Evolutionary conservation across 2,113 vertebrate species (phyloP), one percentile per base, ranked within the genome.

Genomic region (Caloenas nicobarica): DNA sequence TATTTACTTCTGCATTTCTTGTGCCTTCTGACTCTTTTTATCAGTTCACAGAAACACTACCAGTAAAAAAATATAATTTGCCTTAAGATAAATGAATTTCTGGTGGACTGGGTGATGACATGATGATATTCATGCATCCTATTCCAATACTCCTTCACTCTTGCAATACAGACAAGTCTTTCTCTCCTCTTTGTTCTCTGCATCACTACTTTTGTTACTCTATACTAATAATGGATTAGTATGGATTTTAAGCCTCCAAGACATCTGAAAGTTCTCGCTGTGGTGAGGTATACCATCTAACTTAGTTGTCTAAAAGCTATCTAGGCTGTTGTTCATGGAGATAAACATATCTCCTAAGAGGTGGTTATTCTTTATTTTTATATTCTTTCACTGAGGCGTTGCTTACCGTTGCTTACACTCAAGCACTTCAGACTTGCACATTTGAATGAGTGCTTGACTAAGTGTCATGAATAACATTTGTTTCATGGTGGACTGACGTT

Each of bases 1-100:
- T 72, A 31, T 69, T 73, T 90, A 34, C 44, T 57, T 94, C 44
- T 46, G 36, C 36, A n/a, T 77, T 81, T 72, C 54, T 96, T 66
- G 44, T 58, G 15, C 56, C 54, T 81, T 73, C 58, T 94, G 12
- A 15, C 21, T 61, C 2, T 26, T 86, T 65, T 81, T 71, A 40
- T 34, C 24, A 3, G 2, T 89, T 73, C 65, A 53, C 1, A 13
- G 50, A 84, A 91, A 54, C 7, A 12, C 1, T 50, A 40, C 9
- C n/a, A 58, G 23, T 53, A 79, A 46, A 4, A 73, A 53, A 77
- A 90, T 60, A 40, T 51, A 70, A 61, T 70, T 53, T 70, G 1
- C 16, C 25, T 60, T 57, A 56, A 84, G 33, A 50, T 40, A 62
- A 46, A 76, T 18, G 3, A 71, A 71, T 42, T 87, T 81, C 38